These are phyloP conservation scores for Halictus ligatus DNA, from an alignment of 2,888 invertebrate species.

Conservation along the genomic window DNA sequence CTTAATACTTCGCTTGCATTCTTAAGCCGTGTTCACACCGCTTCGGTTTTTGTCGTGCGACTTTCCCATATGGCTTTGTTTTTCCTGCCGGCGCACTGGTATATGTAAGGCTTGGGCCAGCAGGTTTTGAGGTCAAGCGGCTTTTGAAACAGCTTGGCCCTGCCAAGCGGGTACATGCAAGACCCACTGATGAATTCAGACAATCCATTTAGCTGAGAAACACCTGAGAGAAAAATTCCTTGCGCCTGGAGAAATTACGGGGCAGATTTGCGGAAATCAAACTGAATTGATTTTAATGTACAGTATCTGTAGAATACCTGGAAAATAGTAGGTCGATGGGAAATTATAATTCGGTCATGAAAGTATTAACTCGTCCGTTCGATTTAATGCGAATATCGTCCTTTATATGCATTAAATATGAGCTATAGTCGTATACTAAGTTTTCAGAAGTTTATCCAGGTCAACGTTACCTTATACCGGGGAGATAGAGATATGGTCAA, in stretches of 20 bases:
- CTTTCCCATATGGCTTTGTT: neutral
- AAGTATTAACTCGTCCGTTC: neutral
- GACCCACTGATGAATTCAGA: neutral
- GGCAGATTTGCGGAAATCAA: neutral
- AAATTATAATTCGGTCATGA: neutral
- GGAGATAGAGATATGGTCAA: conserved; percentile 3
- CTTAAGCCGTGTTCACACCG: neutral
- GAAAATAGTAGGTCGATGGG: neutral
- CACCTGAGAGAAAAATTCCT: neutral
- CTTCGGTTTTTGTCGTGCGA: neutral
- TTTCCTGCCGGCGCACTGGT: neutral
- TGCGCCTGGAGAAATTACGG: neutral
- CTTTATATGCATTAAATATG: neutral
- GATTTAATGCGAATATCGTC: neutral
- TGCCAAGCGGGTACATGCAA: neutral
- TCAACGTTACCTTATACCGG: neutral
- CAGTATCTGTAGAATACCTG: neutral
- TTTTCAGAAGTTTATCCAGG: conserved; percentile 2
- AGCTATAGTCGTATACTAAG: neutral
- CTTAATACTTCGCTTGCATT: neutral
- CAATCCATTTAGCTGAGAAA: conserved; percentile 6
- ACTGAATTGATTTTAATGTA: neutral
- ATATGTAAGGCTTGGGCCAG: neutral
- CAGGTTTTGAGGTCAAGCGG: neutral
- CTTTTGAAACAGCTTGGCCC: neutral